Base-by-base conservation (phyloP, 2,113 vertebrate species). In the Myiozetetes cayanensis region DNA sequence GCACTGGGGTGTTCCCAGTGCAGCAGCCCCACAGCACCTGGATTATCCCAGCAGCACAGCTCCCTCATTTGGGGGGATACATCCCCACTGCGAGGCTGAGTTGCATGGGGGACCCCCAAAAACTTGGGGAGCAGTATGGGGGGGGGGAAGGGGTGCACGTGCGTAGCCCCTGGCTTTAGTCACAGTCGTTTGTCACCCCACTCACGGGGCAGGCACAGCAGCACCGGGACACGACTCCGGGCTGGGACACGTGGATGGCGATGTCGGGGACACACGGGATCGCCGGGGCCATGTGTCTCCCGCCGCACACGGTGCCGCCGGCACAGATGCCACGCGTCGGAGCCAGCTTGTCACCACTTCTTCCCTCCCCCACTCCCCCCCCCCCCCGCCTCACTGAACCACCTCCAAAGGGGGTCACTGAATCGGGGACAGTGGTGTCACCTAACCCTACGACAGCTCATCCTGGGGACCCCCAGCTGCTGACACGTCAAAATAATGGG, bases 41-140 rank as follows among this genome's bases (percentile, higher is more conserved):
- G 12, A 9, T 28, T 7, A 22, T 30, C 18, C 25, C 43, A 33
- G 67, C 1, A 2, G 67, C 1, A 2, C 83, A 62, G 50, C 10
- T 27, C 39, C 39, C 41, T 25, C 14, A 2, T 0, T 0, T 7
- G 25, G 13, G 67, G 24, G 33, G 14, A 4, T 4, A 14, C 15
- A 8, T 31, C 31, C 44, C 39, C 73, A 3, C 39, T 14, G 30
- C 58, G 53, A 14, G 14, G 24, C 23, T 22, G 52, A 24, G n/a
- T 12, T 14, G 19, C 1, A 3, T 33, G 31, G 65, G 4, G 4
- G 41, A 74, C 25, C 50, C 50, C 73, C 46, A 0, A 71, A 43
- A 44, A 43, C 18, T 18, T 18, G 73, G 63, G 68, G 52, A 62
- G 15, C 47, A 43, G 12, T 13, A 18, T 4, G 39, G 23, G 8